phyloP scores from a whole-genome alignment of 2,113 vertebrate species.

The Ictalurus punctatus region DNA sequence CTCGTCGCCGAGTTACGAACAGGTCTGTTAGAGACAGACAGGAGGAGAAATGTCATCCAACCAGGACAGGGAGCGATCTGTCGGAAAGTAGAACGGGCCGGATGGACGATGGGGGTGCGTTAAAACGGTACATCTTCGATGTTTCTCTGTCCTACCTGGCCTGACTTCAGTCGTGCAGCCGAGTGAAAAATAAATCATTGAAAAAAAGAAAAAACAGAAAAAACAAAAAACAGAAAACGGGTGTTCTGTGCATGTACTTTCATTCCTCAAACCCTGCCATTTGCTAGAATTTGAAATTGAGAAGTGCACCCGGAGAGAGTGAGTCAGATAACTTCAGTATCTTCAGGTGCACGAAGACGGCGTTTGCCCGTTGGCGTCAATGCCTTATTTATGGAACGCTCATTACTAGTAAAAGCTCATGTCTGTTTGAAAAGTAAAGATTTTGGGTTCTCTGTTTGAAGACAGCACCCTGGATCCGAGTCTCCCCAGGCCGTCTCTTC shows the following conservation, averaged over 20 bases:
- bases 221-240: background rate
- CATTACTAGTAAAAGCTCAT: conserved; percentile 43
- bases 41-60: conserved; percentile 48
- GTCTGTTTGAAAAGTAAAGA: conserved; percentile 36
- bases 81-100: conserved; percentile 21
- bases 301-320: background rate
- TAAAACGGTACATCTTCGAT: conserved; percentile 12
- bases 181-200: background rate
- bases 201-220: background rate
- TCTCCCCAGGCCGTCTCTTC: conserved; percentile 39
- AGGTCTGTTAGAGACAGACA: conserved; percentile 40
- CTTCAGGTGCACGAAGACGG: conserved; percentile 32
- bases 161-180: background rate
- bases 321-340: conserved; percentile 38
- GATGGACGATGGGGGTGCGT: background rate
- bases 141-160: background rate
- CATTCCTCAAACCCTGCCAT: background rate
- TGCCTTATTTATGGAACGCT: conserved; percentile 44
- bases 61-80: conserved; percentile 46
- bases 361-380: conserved; percentile 43
- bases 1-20: conserved; percentile 24
- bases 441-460: conserved; percentile 26
- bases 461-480: conserved; percentile 20
- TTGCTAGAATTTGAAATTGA: background rate
- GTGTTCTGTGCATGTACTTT: background rate